Base-by-base conservation (phyloP, 1,140 invertebrate species). In the Magallana ariakensis region DNA sequence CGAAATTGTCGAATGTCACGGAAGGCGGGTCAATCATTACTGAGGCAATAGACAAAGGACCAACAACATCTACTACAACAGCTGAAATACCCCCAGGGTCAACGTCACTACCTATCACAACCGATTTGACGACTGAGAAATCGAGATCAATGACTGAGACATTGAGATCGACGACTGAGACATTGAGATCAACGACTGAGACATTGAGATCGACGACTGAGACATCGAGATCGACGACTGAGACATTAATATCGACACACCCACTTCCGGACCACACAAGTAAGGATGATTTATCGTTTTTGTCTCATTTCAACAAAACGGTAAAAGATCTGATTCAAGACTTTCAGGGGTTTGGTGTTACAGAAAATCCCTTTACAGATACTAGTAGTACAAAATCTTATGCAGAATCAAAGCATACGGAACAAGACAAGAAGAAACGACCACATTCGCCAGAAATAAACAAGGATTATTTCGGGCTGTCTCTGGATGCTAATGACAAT, bases 251-350 rank as follows among this genome's bases (percentile, higher is more conserved):
- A 75, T 26, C 66, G 3, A 75, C 66, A 75, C 11, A 26, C 10
- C 19, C 19, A 75, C 66, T 75, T 10, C 66, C 66, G 6, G 66
- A 75, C 33, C 66, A 75, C 66, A 75, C 66, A 22, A 26, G 66
- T 26, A 75, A 33, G 22, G 22, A 75, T 75, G 66, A 75, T 22
- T 19, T 75, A 11, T 11, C 66, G 15, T 75, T 75, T 75, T 10
- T 75, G 33, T 75, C 66, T 75, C 66, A 75, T 13, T 26, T 75
- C 6, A 75, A 75, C 22, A 75, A 75, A 26, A 75, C 66, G 4
- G 22, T 75, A 75, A 75, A 75, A 13, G 66, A 75, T 75, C 13
- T 75, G 66, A 75, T 75, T 75, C 22, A 75, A 75, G 22, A 75
- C 66, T 75, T 75, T 33, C 19, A 26, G 8, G 66, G 33, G 11